Conservation (phyloP, 2,888 invertebrate species). For the Peribatodes rhomboidaria region DNA sequence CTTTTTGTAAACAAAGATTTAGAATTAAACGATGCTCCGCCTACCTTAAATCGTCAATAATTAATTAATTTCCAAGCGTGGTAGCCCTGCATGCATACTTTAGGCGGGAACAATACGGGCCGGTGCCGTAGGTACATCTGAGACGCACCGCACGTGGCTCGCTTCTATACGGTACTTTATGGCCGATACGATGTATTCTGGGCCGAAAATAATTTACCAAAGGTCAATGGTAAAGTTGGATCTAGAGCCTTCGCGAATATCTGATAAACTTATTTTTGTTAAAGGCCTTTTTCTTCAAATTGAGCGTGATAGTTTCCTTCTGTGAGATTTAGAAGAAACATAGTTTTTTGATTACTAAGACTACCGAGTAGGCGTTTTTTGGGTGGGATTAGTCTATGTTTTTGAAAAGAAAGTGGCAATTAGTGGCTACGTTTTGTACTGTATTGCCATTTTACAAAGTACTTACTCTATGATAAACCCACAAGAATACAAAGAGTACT, state of each 20-base stretch:
- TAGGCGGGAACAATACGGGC: conserved; percentile 14
- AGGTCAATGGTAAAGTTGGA: not conserved
- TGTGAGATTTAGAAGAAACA: too few species aligned
- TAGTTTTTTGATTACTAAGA: too few species aligned
- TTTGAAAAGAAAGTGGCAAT: too few species aligned
- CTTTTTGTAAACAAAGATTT: not conserved
- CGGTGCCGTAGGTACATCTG: not conserved
- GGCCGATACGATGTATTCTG: not conserved
- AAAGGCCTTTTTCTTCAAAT: not conserved
- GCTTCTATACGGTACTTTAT: too few species aligned
- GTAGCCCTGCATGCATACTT: conserved; percentile 29
- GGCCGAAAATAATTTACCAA: not conserved
- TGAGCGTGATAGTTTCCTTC: not conserved
- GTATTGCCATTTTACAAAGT: not conserved
- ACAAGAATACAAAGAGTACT: too few species aligned
- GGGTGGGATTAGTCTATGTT: too few species aligned
- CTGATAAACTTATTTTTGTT: not conserved
- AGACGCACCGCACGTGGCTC: not conserved
- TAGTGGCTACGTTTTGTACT: not conserved
- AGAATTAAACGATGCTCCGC: conserved; percentile 2
- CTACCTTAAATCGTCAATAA: conserved; percentile 9
- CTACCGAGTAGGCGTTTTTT: too few species aligned
- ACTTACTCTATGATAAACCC: too few species aligned
- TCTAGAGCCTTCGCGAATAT: not conserved
- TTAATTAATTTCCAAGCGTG: conserved; percentile 16